A percentile compares a stretch with the other conserved stretches of the same genome.
Conservation (phyloP, 2,797 vertebrate genomes). For the Macroramphosus scolopax region DNA sequence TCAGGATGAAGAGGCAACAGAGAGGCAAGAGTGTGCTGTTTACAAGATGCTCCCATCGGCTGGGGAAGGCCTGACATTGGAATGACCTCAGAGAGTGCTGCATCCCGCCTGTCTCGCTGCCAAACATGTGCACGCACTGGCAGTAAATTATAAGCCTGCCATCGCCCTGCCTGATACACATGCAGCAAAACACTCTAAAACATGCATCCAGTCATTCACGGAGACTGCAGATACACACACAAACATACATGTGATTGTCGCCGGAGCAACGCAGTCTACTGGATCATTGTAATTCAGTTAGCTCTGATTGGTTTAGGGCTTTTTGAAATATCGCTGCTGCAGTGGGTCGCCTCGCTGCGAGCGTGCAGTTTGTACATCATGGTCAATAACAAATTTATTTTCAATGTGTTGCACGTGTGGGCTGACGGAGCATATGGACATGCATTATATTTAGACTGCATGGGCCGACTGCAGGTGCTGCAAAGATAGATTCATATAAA, state of each 20-base stretch:
- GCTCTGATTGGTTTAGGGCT: conserved; percentile 38
- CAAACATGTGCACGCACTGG: conserved; percentile 15
- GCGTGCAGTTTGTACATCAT: background rate
- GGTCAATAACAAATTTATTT: conserved; percentile 41
- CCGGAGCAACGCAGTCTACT: conserved; percentile 20
- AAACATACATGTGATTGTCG: conserved; percentile 1
- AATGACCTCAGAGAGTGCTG: conserved; percentile 56
- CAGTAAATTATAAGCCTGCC: background rate
- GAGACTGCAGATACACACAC: conserved; percentile 8
- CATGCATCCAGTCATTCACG: conserved; percentile 6
- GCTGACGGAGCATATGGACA: conserved; percentile 40
- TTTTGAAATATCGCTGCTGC: conserved; percentile 19
- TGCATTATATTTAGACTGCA: conserved; percentile 51
- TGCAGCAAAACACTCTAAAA: conserved; percentile 1
- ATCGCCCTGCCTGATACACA: background rate
- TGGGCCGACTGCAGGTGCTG: conserved; percentile 49
- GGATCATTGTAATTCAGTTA: conserved; percentile 47
- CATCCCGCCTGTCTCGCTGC: conserved; percentile 41
- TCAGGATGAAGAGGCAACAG: conserved; percentile 7
- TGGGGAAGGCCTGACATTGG: conserved; percentile 60
- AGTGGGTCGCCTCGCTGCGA: background rate
- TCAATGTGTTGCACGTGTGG: conserved; percentile 9
- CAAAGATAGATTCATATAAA: conserved; percentile 52
- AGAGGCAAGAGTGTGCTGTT: conserved; percentile 35
- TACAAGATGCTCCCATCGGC: conserved; percentile 43